A percentile compares a stretch with the other conserved stretches of the same genome.
Conservation (phyloP, 2,113 vertebrate species). For the Ibidorhyncha struthersii region DNA sequence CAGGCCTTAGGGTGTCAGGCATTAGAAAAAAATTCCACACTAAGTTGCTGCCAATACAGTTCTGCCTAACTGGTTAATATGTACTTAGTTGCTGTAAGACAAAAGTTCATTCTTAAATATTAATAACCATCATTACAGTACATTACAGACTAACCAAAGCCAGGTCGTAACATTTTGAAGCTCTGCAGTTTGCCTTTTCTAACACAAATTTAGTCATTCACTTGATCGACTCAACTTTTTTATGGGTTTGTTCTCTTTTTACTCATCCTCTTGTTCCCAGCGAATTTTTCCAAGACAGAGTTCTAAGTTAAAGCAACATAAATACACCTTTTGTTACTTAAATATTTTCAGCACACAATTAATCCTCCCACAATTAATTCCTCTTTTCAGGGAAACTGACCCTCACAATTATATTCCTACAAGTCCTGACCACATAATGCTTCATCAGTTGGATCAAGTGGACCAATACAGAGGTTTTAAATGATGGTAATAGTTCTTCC, state of each 20-base stretch:
- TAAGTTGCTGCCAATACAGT: not conserved
- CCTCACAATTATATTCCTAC: rapidly evolving
- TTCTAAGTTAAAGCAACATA: not conserved
- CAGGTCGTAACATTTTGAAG: not conserved
- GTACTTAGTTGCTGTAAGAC: not conserved
- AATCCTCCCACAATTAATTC: not conserved
- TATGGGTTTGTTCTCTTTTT: not conserved
- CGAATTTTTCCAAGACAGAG: not conserved
- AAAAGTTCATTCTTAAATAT: not conserved
- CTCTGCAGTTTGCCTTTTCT: not conserved
- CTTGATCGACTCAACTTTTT: not conserved
- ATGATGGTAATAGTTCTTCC: not conserved
- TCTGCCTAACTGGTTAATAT: not conserved
- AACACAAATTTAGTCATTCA: not conserved
- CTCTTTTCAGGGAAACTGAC: not conserved
- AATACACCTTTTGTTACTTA: not conserved
- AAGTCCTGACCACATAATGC: not conserved
- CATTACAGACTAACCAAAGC: not conserved
- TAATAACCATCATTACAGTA: not conserved
- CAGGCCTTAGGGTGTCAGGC: not conserved
- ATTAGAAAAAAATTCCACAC: not conserved
- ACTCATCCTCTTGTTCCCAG: not conserved
- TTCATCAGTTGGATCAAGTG: not conserved
- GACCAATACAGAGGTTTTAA: not conserved
- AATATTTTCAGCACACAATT: not conserved